Evolutionary conservation across 2,113 vertebrate genomes (phyloP).

Genomic region (Hirundichthys speculiger): DNA sequence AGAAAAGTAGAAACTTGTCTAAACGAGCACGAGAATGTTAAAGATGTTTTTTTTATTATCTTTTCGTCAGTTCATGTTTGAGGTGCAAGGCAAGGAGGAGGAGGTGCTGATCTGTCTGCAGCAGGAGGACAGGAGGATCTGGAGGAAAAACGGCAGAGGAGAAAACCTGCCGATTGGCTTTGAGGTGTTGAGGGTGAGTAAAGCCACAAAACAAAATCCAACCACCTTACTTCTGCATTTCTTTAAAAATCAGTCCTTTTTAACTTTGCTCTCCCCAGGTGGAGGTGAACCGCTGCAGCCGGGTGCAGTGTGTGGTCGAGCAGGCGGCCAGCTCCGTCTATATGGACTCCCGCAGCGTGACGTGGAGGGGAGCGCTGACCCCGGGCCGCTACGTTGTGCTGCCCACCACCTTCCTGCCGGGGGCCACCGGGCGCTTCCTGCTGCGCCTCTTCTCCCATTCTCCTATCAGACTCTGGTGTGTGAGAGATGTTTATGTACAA

Average conservation of each 20-base stretch:
- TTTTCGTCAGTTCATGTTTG: constrained; percentile 80
- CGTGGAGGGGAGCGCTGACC: constrained; percentile 70
- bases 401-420: constrained; percentile 84
- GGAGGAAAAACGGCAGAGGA: constrained; percentile 77
- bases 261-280: constrained; percentile 59
- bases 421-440: constrained; percentile 75
- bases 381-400: constrained; percentile 79
- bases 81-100: constrained; percentile 72
- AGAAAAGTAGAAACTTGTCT: not conserved
- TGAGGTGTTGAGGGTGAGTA: constrained; percentile 82
- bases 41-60: not conserved
- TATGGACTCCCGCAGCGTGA: constrained; percentile 85
- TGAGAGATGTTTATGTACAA: not conserved
- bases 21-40: not conserved
- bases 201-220: not conserved
- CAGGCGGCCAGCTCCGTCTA: constrained; percentile 83
- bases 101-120: constrained; percentile 84
- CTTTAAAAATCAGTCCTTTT: rapidly evolving
- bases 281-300: constrained; percentile 82
- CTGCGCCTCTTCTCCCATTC: constrained; percentile 81
- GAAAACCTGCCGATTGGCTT: constrained; percentile 86
- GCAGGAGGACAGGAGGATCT: constrained; percentile 82
- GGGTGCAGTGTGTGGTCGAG: constrained; percentile 78
- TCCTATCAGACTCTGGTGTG: constrained; percentile 70
- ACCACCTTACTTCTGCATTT: not conserved